These are phyloP conservation scores for Eulemur coronatus DNA, from an alignment of 2,797 vertebrate species.

Conservation along the genomic window DNA sequence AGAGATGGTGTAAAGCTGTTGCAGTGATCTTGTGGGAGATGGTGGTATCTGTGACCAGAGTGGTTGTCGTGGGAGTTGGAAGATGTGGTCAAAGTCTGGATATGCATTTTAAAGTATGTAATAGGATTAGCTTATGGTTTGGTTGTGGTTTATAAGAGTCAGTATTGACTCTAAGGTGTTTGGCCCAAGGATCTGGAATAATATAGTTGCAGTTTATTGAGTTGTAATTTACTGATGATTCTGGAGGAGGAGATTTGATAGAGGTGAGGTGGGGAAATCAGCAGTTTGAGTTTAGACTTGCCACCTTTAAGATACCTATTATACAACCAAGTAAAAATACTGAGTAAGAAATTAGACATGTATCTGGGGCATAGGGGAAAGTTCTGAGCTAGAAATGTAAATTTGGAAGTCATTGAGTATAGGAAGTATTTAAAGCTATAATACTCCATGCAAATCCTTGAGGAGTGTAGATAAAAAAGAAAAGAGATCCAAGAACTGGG, in stretches of 20 bases:
- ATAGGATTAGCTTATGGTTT: slow-evolving; percentile 15
- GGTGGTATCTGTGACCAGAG: not conserved
- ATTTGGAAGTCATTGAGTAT: not conserved
- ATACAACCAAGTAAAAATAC: slow-evolving; percentile 9
- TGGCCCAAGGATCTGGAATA: not conserved
- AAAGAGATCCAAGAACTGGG: not conserved
- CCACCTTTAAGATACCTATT: slow-evolving; percentile 12
- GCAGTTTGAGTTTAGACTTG: slow-evolving; percentile 20
- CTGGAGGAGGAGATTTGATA: slow-evolving; percentile 1
- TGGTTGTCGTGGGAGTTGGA: not conserved
- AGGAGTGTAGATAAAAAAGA: not conserved
- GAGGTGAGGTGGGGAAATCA: not conserved
- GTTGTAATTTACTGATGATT: slow-evolving; percentile 13
- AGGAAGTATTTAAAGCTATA: not conserved
- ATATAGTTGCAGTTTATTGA: not conserved
- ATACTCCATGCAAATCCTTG: not conserved
- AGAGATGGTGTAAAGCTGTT: not conserved
- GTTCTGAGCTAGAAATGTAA: not conserved
- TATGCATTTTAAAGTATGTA: not conserved
- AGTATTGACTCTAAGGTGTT: not conserved
- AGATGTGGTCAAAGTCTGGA: not conserved
- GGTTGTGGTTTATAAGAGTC: not conserved
- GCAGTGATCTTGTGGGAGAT: not conserved
- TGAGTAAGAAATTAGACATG: not conserved
- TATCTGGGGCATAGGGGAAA: not conserved